Evolutionary conservation across 1,140 invertebrate genomes (phyloP), one percentile per base, ranked within the genome.

Genomic region (Anagrus nilaparvatae): DNA sequence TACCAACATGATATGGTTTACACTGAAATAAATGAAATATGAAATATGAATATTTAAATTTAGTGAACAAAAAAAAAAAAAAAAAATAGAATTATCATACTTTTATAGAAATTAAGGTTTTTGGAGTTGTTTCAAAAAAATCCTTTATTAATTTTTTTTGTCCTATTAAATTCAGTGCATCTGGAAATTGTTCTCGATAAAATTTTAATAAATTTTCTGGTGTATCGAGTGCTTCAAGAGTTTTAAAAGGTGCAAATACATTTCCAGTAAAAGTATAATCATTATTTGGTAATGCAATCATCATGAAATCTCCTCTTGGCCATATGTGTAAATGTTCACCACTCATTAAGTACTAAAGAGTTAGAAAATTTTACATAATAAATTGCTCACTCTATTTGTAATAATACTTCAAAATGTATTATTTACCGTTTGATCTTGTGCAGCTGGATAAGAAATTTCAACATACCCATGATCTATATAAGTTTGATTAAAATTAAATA

Each of bases 401-500:
- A 13, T 9, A n/a, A n/a, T n/a, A n/a, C n/a, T n/a, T n/a, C n/a
- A n/a, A n/a, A n/a, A n/a, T n/a, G n/a, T 8, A 19, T 39, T 43
- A 46, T 49, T 43, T 40, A 61, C 58, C 38, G 65, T 43, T n/a
- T 56, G 55, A 4, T 53, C 47, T 36, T 75, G 53, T 17, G 77
- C 79, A 1, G 88, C 65, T 1, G 88, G 86, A 47, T 98, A 92
- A 34, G 75, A 83, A 1, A 99, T 65, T 66, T 99, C 95, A 45
- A 97, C 69, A 57, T 99, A 99, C 0, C 92, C 93, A 55, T 97
- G 93, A 34, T 90, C 84, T 23, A 98, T 97, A 56, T 97, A 98
- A 8, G 78, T 80, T 69, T 97, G 92, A 19, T 77, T 82, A 64
- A 78, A 97, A 61, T 88, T 71, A 49, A 94, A 89, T 8, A 82